phyloP scores from a whole-genome alignment of 1,140 invertebrate species.

The Drosophila pandora region DNA sequence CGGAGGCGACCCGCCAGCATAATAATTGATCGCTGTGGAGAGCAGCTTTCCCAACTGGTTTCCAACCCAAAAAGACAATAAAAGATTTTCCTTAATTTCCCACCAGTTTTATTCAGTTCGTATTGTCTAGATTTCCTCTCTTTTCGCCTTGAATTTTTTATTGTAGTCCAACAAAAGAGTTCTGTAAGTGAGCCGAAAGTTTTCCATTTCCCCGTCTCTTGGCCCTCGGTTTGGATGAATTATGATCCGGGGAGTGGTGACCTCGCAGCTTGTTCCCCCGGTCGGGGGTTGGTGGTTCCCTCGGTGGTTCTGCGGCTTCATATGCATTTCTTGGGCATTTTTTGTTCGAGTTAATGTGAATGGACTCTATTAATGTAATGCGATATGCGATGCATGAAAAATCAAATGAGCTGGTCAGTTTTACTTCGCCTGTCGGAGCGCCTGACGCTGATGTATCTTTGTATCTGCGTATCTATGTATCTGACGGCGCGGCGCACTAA shows the following conservation, averaged over 20 bases:
- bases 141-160: conserved; percentile 35
- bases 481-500: conserved; percentile 13
- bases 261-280: conserved; percentile 25
- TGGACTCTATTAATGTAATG: conserved; percentile 72
- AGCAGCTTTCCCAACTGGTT: conserved; percentile 61
- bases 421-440: conserved; percentile 34
- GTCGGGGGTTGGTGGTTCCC: conserved; percentile 49
- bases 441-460: conserved; percentile 54
- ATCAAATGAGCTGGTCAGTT: conserved; percentile 55
- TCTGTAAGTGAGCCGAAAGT: conserved; percentile 37
- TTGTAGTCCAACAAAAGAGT: conserved; percentile 59
- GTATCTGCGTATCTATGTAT: neutral
- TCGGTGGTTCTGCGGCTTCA: conserved; percentile 18
- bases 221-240: conserved; percentile 47
- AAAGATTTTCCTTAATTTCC: conserved; percentile 39
- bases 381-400: conserved; percentile 64
- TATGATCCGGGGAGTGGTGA: conserved; percentile 66
- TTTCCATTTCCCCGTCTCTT: conserved; percentile 22
- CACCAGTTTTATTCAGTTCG: conserved; percentile 60
- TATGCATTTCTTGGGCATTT: conserved; percentile 25
- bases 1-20: conserved; percentile 47
- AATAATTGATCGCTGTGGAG: conserved; percentile 59
- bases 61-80: conserved; percentile 4
- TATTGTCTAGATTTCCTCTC: conserved; percentile 66
- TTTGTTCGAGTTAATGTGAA: conserved; percentile 26